Evolutionary conservation across 92 coral and sea anemone genomes (phyloP).

Genomic region (Scolanthus callimorphus): DNA sequence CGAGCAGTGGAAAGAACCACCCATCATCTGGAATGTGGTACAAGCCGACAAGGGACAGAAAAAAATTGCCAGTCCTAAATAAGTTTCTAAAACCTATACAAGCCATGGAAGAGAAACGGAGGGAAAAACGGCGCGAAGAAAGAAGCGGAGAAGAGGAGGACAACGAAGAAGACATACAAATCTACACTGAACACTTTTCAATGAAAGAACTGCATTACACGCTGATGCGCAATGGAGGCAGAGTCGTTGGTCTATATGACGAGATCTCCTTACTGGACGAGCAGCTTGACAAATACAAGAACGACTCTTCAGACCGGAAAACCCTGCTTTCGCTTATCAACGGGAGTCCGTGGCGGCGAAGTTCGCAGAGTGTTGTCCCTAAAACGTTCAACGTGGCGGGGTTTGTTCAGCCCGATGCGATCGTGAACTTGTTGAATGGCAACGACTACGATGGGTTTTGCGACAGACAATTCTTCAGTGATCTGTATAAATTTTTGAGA

Average conservation of each 20-base stretch:
- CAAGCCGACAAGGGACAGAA: conserved; percentile 59
- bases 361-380: conserved; percentile 38
- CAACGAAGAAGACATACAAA: conserved; percentile 14
- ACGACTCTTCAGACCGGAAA: conserved; percentile 48
- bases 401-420: conserved; percentile 56
- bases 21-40: conserved; percentile 55
- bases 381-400: conserved; percentile 51
- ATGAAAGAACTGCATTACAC: conserved; percentile 48
- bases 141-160: conserved; percentile 12
- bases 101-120: conserved; percentile 6
- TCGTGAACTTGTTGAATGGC: conserved; percentile 36
- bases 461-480: conserved; percentile 46
- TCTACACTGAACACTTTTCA: conserved; percentile 50
- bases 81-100: conserved; percentile 45
- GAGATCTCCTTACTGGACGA: conserved; percentile 56
- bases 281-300: conserved; percentile 52
- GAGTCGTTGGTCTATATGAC: conserved; percentile 62
- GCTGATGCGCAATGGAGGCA: conserved; percentile 40
- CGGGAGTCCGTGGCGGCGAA: conserved; percentile 40
- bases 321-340: conserved; percentile 43
- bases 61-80: conserved; percentile 43
- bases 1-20: conserved; percentile 44
- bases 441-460: conserved; percentile 55
- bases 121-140: conserved; percentile 2
- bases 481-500: too few relatives aligned